Percentiles rank a stretch among this genome's conserved stretches.
phyloP scores from a whole-genome alignment of 2,888 invertebrate species.

The Trypoxylon attenuatum region DNA sequence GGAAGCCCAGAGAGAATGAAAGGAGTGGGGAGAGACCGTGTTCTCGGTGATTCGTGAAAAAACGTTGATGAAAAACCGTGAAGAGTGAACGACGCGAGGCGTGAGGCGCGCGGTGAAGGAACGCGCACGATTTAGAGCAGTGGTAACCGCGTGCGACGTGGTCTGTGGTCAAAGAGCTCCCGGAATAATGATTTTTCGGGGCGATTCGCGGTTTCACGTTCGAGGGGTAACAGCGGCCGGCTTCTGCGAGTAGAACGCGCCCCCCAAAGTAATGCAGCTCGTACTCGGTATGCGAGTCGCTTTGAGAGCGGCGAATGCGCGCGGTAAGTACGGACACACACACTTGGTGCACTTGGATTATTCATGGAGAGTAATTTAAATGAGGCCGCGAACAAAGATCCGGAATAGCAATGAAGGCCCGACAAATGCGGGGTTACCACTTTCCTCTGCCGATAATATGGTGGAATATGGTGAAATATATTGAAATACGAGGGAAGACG shows the following conservation, averaged over 20 bases:
- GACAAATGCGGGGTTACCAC: slow-evolving; percentile 22
- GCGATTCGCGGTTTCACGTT: background rate
- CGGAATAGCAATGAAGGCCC: background rate
- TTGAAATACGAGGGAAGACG: background rate
- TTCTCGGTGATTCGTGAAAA: slow-evolving; percentile 12
- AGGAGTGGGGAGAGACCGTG: background rate
- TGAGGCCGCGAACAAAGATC: background rate
- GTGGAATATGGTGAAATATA: too few species aligned
- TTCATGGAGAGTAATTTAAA: slow-evolving; percentile 8
- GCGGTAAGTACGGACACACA: background rate
- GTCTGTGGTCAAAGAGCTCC: slow-evolving; percentile 9
- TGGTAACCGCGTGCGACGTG: slow-evolving; percentile 17
- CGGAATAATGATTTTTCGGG: background rate
- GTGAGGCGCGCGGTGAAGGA: slow-evolving; percentile 4
- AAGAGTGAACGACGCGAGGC: background rate
- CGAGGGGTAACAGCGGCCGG: background rate
- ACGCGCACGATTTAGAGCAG: background rate
- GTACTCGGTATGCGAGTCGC: background rate
- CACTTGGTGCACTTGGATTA: slow-evolving; percentile 5
- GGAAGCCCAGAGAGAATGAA: slow-evolving; percentile 3
- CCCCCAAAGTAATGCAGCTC: background rate
- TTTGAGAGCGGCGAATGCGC: background rate
- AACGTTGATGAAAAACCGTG: background rate
- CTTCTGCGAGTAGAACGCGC: background rate
- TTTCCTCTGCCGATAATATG: background rate